These are phyloP conservation scores for Hirudinaria manillensis DNA, from an alignment of 2,888 invertebrate genomes.

Conservation along the genomic window DNA sequence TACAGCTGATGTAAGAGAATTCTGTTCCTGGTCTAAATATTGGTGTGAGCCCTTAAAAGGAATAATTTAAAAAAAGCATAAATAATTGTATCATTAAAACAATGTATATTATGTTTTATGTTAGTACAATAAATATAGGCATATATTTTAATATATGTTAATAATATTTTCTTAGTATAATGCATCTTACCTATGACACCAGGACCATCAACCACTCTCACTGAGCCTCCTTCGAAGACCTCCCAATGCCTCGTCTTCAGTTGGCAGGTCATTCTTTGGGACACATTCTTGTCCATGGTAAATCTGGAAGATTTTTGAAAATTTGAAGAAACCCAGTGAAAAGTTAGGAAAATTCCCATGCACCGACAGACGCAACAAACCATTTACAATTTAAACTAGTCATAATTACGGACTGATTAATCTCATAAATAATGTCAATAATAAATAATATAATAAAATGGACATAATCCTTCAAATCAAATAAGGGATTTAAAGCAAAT, in stretches of 20 bases:
- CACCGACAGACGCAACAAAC: not conserved
- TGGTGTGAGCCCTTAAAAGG: slow-evolving; percentile 42
- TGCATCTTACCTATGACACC: slow-evolving; percentile 52
- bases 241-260: slow-evolving; percentile 48
- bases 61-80: not conserved
- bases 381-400: not conserved
- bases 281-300: slow-evolving; percentile 44
- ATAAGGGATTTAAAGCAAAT: no score
- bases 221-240: slow-evolving; percentile 45
- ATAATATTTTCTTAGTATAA: no score
- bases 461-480: no score
- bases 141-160: no score
- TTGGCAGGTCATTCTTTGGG: slow-evolving; percentile 43
- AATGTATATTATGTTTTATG: no score
- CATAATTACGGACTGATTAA: no score
- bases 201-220: slow-evolving; percentile 46
- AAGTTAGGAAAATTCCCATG: not conserved
- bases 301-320: no score
- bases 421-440: no score
- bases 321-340: no score
- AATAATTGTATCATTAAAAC: not conserved
- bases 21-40: slow-evolving; percentile 46
- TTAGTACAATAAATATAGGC: no score
- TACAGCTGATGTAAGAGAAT: slow-evolving; percentile 48
- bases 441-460: no score